Evolutionary conservation across 2,888 invertebrate species (phyloP), one percentile per base, ranked within the genome.

Genomic region (Polietes domitor): DNA sequence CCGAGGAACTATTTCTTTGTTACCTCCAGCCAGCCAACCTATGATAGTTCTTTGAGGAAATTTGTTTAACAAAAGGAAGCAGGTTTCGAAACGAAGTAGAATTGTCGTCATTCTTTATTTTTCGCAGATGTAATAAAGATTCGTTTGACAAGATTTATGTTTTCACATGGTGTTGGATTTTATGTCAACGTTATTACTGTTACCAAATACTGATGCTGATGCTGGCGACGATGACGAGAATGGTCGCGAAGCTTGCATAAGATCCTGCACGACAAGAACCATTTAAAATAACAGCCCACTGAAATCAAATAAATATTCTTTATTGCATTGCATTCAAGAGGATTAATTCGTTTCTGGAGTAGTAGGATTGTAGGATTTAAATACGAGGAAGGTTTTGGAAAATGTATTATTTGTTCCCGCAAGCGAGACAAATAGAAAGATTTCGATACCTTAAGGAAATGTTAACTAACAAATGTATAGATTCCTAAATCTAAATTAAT

Each of bases 91-190:
- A 68, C 24, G 12, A 24, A 26, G 68, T 21, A 19, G 68, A 68
- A 68, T 65, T 68, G 68, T 24, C 37, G 65, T 17, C 37, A 19
- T 41, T 68, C 21, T 65, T 37, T 37, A 7, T 37, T 37, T 37
- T 37, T 37, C 32, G 32, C 19, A 68, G 37, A 73, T 55, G 47
- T 43, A 32, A 58, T 68, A 68, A 72, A 76, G 61, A 47, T 65
- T 65, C 21, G 43, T 53, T 50, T 74, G 58, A 76, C 72, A 72
- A 76, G 75, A 79, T 82, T 82, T 82, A 79, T 72, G 76, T 68
- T 82, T 72, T 78, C 71, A 65, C 58, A 53, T 68, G 43, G 68
- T 68, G 68, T 75, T 28, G 50, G n/a, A 9, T 73, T 68, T 68
- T 19, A 68, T 68, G 68, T 68, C 68, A 68, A 41, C 12, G 68